Conservation (phyloP, 2,888 invertebrate species). For the Oithona nana region DNA sequence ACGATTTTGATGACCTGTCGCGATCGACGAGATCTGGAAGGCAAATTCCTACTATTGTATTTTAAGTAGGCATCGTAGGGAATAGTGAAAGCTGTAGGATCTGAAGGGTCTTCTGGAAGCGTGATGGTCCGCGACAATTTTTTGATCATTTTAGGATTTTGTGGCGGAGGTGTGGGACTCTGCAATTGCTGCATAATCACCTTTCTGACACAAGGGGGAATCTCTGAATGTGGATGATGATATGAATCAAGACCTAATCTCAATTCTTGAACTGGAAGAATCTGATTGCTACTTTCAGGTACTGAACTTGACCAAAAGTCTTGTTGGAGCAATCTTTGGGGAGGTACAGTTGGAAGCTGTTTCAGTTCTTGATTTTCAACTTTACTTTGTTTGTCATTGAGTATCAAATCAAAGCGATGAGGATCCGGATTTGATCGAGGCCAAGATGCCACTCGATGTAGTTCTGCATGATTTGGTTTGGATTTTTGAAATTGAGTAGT, state of each 20-base stretch:
- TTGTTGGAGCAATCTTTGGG: neutral
- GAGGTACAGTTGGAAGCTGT: neutral
- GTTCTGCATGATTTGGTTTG: neutral
- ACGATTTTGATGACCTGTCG: constrained; percentile 2
- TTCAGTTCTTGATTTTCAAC: neutral
- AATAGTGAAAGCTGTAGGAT: constrained; percentile 9
- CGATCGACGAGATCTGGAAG: neutral
- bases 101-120: constrained; percentile 4
- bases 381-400: neutral
- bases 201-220: neutral
- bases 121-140: neutral
- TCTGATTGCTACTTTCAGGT: neutral
- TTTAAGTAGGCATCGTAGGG: neutral
- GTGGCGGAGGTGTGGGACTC: neutral
- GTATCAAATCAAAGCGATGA: neutral
- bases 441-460: neutral
- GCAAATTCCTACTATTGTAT: neutral
- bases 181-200: neutral
- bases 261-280: too few relatives aligned
- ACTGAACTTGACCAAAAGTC: neutral
- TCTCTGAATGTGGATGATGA: neutral
- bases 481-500: neutral
- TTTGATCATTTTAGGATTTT: too few relatives aligned
- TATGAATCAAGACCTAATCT: too few relatives aligned
- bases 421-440: neutral